Evolutionary conservation across 2,888 invertebrate species (phyloP), one percentile per base, ranked within the genome.

Genomic region (Himalopsyche anomala): DNA sequence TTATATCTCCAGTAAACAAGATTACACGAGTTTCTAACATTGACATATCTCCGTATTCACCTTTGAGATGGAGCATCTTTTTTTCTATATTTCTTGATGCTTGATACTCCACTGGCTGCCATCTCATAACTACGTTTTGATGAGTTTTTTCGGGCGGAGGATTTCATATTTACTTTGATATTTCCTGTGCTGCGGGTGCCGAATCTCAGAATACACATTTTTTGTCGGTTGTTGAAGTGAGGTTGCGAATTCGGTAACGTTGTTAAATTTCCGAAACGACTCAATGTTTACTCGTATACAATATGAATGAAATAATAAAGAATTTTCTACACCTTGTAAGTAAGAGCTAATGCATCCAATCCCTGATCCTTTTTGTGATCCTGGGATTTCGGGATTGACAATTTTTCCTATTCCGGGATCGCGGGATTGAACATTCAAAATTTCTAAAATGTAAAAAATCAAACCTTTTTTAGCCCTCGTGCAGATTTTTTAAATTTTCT

Each of bases 71-170:
- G 4, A 6, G 28, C 28, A 19, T 62, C 62, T 62, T 62, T 62
- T 62, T 62, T 62, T 19, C 62, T 6, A 28, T 62, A 62, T 62
- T 62, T 62, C 56, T 62, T 62, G 62, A 62, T 19, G 62, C 19
- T 62, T 62, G 19, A 62, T 62, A 62, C 62, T 8, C 62, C 62
- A 62, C 62, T 62, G 62, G 62, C 62, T 62, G 62, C 62, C 62
- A 28, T 62, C 62, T 62, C 62, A 83, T 85, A 85, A 85, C 85
- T 85, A 85, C 82, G 81, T 85, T 83, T 85, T 85, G 85, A 85
- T 81, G 85, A 85, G 82, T 85, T 85, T 85, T 85, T 85, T 82
- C 42, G 82, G 74, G 82, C 82, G 82, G 74, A 69, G 83, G 83
- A 74, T 83, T 83, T 74, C 83, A 81, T 82, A 85, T 85, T 85